These are phyloP conservation scores for Tyrophagus putrescentiae DNA, from an alignment of 1,140 invertebrate genomes.

Conservation along the genomic window DNA sequence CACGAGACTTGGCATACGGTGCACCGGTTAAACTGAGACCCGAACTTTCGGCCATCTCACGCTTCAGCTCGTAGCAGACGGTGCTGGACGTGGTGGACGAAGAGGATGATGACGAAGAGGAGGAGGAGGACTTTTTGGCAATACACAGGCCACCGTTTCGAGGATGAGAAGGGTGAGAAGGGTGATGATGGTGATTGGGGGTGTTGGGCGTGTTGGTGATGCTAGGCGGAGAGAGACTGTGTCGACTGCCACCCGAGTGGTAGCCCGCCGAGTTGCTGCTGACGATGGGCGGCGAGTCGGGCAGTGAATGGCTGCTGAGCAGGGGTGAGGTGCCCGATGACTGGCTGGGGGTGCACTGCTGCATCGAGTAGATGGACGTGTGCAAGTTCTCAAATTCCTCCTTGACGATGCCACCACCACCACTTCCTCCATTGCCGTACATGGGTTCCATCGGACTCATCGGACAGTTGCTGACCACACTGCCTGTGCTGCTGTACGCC, in stretches of 20 bases:
- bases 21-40: neutral
- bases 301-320: neutral
- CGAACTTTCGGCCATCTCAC: slow-evolving; percentile 13
- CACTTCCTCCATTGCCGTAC: neutral
- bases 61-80: neutral
- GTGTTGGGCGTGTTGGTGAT: neutral
- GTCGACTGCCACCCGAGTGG: neutral
- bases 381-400: neutral
- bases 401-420: neutral
- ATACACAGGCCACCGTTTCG: neutral
- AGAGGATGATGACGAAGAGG: neutral
- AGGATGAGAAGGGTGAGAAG: neutral
- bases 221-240: no score
- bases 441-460: slow-evolving; percentile 4
- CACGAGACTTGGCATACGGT: slow-evolving; percentile 1
- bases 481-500: neutral
- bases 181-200: neutral
- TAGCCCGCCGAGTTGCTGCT: neutral
- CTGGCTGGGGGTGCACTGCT: neutral
- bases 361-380: neutral
- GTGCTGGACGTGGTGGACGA: neutral
- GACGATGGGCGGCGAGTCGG: neutral
- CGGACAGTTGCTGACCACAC: no score
- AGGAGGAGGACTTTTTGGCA: slow-evolving; percentile 1
- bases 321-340: neutral